These are phyloP conservation scores for Drosophila birchii DNA, from an alignment of 2,888 invertebrate species.

Conservation along the genomic window DNA sequence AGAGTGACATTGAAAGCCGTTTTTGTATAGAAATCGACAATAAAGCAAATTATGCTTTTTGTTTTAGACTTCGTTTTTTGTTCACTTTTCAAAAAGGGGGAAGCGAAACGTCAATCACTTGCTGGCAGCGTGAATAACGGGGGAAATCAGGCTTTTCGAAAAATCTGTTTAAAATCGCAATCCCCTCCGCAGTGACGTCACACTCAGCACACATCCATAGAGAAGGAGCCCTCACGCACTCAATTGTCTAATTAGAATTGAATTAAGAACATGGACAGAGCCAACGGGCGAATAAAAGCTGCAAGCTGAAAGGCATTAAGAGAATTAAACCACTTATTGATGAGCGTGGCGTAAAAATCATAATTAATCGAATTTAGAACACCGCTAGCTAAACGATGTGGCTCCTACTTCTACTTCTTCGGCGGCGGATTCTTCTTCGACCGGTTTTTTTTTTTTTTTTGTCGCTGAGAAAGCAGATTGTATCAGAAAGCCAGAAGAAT, in stretches of 20 bases:
- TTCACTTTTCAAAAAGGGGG: constrained; percentile 24
- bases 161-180: constrained; percentile 29
- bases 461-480: constrained; percentile 50
- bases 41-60: constrained; percentile 65
- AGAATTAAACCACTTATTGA: constrained; percentile 50
- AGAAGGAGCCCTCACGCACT: constrained; percentile 32
- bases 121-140: constrained; percentile 45
- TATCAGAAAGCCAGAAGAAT: constrained; percentile 36
- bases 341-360: constrained; percentile 55
- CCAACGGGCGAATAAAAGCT: constrained; percentile 33
- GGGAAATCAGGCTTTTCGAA: constrained; percentile 10
- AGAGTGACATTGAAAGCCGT: constrained; percentile 72
- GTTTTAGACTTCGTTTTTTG: constrained; percentile 55
- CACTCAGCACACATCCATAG: constrained; percentile 13
- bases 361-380: constrained; percentile 77
- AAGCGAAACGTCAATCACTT: constrained; percentile 70
- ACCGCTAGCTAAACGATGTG: constrained; percentile 60
- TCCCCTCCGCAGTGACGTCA: constrained; percentile 47
- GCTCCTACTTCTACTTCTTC: constrained; percentile 40
- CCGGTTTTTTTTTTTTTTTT: constrained; percentile 57
- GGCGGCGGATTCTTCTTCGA: constrained; percentile 7
- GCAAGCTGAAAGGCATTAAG: constrained; percentile 42
- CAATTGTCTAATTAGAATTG: constrained; percentile 73
- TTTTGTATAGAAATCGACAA: constrained; percentile 46
- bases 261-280: constrained; percentile 59